Evolutionary conservation across 2,888 invertebrate genomes (phyloP).

Genomic region (Cerastis rubricosa): DNA sequence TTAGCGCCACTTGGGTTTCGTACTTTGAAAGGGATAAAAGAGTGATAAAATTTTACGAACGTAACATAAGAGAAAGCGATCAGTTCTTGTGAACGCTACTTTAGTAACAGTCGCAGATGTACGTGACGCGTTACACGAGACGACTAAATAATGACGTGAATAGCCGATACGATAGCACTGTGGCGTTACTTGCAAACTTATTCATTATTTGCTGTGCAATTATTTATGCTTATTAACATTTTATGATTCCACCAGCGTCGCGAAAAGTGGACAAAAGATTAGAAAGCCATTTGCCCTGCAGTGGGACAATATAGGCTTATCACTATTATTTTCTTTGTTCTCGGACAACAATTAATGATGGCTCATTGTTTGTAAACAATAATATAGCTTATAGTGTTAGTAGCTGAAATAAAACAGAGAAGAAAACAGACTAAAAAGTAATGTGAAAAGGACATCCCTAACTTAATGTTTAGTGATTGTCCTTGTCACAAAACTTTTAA

Average conservation of each 20-base stretch:
- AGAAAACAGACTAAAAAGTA: no score
- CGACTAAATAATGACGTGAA: slow-evolving; percentile 77
- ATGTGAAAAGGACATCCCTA: no score
- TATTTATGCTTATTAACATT: not conserved
- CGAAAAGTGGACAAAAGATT: not conserved
- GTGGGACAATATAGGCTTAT: not conserved
- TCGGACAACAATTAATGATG: no score
- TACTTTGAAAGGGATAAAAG: slow-evolving; percentile 54
- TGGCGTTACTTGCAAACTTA: slow-evolving; percentile 60
- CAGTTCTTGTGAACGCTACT: slow-evolving; percentile 66
- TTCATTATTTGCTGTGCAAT: slow-evolving; percentile 49
- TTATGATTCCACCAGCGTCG: not conserved
- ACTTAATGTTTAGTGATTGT: no score
- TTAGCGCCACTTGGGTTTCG: slow-evolving; percentile 51
- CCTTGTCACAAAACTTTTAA: no score
- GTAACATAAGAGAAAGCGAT: slow-evolving; percentile 55
- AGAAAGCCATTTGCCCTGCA: not conserved
- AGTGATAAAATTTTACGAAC: slow-evolving; percentile 60
- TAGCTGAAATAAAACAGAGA: no score
- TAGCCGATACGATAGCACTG: slow-evolving; percentile 66
- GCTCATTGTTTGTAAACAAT: no score
- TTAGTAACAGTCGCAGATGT: slow-evolving; percentile 72
- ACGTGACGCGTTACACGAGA: slow-evolving; percentile 74
- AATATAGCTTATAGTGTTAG: no score
- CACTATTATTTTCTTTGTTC: no score